A percentile compares a stretch with the other conserved stretches of the same genome.
Conservation (phyloP, 2,113 vertebrate genomes). For the Lates calcarifer region DNA sequence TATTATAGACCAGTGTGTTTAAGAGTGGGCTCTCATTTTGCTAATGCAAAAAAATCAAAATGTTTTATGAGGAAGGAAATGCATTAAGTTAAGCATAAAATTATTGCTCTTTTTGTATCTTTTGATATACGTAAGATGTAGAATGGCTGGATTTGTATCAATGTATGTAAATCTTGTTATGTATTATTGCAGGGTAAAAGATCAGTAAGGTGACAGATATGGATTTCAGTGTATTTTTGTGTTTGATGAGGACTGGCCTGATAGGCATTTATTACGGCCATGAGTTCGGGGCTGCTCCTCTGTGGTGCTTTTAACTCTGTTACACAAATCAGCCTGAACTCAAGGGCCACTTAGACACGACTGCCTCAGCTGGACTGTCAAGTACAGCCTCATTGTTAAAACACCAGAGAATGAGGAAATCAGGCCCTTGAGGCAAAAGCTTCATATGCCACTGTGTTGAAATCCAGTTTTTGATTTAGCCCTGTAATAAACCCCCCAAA, state of each 20-base stretch:
- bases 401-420: slow-evolving; percentile 69
- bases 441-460: slow-evolving; percentile 62
- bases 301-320: slow-evolving; percentile 34
- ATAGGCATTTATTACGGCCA: slow-evolving; percentile 19
- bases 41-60: too few relatives aligned
- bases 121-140: too few relatives aligned
- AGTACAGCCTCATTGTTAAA: slow-evolving; percentile 74
- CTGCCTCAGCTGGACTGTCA: slow-evolving; percentile 62
- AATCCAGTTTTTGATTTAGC: slow-evolving; percentile 66
- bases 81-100: too few relatives aligned
- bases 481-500: slow-evolving; percentile 48
- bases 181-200: not conserved
- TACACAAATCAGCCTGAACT: slow-evolving; percentile 53
- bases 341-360: slow-evolving; percentile 59
- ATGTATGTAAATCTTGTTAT: not conserved
- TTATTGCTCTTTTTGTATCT: too few relatives aligned
- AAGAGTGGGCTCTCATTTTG: too few relatives aligned
- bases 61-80: too few relatives aligned
- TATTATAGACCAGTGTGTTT: too few relatives aligned
- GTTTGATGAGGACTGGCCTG: not conserved
- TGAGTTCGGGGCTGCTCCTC: not conserved
- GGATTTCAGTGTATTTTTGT: not conserved
- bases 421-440: slow-evolving; percentile 66
- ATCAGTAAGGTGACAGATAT: not conserved
- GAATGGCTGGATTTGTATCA: not conserved